Conservation (phyloP, 2,888 invertebrate genomes). For the Agriopis aurantiaria region DNA sequence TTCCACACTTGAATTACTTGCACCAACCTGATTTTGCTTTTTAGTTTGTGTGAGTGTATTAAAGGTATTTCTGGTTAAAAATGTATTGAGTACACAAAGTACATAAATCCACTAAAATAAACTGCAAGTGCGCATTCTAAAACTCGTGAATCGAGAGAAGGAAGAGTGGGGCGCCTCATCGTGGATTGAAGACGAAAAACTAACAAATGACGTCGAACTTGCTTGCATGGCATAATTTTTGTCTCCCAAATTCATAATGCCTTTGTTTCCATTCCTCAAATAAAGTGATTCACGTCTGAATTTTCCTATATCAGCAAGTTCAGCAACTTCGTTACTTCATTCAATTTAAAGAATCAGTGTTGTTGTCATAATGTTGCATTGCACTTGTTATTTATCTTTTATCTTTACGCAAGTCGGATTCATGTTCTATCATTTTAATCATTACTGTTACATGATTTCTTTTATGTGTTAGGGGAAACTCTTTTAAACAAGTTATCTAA, state of each 20-base stretch:
- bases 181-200: too few relatives aligned
- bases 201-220: background rate
- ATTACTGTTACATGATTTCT: constrained; percentile 36
- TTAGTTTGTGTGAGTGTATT: too few relatives aligned
- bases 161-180: too few relatives aligned
- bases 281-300: constrained; percentile 25
- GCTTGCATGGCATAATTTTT: background rate
- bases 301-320: constrained; percentile 24
- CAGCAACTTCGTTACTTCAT: constrained; percentile 7
- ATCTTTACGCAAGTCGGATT: constrained; percentile 39
- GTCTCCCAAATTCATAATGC: constrained; percentile 3
- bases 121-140: too few relatives aligned
- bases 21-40: too few relatives aligned
- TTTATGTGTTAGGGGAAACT: constrained; percentile 32
- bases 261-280: constrained; percentile 23
- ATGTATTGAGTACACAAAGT: too few relatives aligned
- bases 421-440: constrained; percentile 44
- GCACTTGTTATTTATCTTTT: constrained; percentile 24
- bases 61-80: too few relatives aligned
- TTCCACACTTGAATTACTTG: too few relatives aligned
- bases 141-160: too few relatives aligned
- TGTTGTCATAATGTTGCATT: background rate
- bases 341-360: constrained; percentile 8
- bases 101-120: too few relatives aligned
- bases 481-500: constrained; percentile 38